These are phyloP conservation scores for Euborellia annulipes DNA, from an alignment of 1,140 invertebrate genomes.

Conservation along the genomic window DNA sequence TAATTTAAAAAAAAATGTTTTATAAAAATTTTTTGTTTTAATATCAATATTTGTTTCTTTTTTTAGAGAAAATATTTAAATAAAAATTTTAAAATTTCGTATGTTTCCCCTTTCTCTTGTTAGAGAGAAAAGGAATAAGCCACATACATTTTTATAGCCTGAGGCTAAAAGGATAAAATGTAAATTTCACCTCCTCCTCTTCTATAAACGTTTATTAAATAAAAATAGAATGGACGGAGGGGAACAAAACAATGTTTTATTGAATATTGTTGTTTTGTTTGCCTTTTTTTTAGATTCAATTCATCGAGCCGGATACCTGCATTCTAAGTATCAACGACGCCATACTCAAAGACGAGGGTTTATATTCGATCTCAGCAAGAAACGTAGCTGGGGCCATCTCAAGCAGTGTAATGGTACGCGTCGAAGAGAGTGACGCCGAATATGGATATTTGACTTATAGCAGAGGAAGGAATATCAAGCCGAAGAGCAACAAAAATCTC, in stretches of 20 bases:
- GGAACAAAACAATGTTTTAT: not conserved
- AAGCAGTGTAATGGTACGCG: slow-evolving; percentile 73
- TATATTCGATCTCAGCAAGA: slow-evolving; percentile 82
- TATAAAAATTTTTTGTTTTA: too few species aligned
- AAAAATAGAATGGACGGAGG: too few species aligned
- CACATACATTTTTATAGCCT: too few species aligned
- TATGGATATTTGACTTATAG: slow-evolving; percentile 27
- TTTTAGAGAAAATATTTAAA: too few species aligned
- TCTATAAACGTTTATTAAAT: too few species aligned
- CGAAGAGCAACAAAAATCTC: slow-evolving; percentile 43
- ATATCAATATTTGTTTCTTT: too few species aligned
- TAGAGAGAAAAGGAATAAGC: too few species aligned
- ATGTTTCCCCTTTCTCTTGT: too few species aligned
- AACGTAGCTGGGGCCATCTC: slow-evolving; percentile 87
- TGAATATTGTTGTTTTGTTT: not conserved
- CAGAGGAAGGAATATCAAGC: slow-evolving; percentile 44
- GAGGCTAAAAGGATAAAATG: too few species aligned
- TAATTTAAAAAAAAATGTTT: too few species aligned
- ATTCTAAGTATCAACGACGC: slow-evolving; percentile 69
- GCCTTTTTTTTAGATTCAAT: slow-evolving; percentile 45
- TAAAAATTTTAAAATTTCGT: too few species aligned
- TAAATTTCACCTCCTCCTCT: too few species aligned
- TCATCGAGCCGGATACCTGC: slow-evolving; percentile 67
- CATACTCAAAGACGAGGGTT: slow-evolving; percentile 77
- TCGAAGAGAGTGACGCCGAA: slow-evolving; percentile 70